Evolutionary conservation across 2,797 vertebrate species (phyloP), one percentile per base, ranked within the genome.

Genomic region (Rhynchonycteris naso): DNA sequence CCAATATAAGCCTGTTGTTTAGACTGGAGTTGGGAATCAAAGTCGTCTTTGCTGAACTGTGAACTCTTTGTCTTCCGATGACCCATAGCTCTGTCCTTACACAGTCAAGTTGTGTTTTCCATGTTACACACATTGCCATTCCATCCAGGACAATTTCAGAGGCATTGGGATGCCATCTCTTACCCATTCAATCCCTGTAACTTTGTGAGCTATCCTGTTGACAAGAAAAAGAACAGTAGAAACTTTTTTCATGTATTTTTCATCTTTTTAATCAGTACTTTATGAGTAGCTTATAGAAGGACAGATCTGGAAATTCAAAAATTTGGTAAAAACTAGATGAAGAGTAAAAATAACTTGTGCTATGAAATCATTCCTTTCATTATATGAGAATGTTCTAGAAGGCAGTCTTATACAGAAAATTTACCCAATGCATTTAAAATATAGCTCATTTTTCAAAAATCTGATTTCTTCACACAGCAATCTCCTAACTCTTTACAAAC

Each of bases 321-420:
- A 74, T 22, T 81, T 74, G 26, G 6, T 47, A 72, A 91, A 86
- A 79, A 65, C 47, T 61, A 33, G 28, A 12, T 61, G 4, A 30
- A n/a, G 66, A 85, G 7, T 38, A 15, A 59, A 50, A 35, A 76
- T 8, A 21, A 26, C 35, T 66, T 68, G 10, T 4, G 22, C 19
- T 89, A 19, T 50, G n/a, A 79, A 75, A 76, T 38, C 10, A 90
- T 85, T 68, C 22, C 59, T 90, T 84, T 30, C 16, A 14, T 38
- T 84, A 43, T 24, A 28, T n/a, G 26, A 81, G 18, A 54, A 47
- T 76, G 80, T 93, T 80, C 75, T 52, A 69, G 59, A 54, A 85
- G 22, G 11, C 33, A 69, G 7, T 1, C 30, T 75, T 90, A 90
- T 93, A 81, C 52, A 81, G 22, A 56, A 68, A 2, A 1, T 33